Conservation (phyloP, 2,797 vertebrate genomes). For the Pangasius larnaudii region DNA sequence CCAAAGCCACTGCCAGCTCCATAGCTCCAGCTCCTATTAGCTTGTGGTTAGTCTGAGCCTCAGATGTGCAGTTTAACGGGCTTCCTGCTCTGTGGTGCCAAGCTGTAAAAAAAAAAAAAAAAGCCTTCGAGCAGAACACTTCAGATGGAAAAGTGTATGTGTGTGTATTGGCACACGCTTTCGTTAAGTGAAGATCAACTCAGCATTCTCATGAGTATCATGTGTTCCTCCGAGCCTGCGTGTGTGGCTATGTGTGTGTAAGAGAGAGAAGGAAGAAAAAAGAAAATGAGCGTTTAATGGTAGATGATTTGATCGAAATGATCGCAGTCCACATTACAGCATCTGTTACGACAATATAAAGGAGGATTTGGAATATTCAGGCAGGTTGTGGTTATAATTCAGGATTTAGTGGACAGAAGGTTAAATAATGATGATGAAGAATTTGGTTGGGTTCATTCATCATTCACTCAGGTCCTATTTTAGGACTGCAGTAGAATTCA, state of each 20-base stretch:
- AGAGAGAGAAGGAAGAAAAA: background rate
- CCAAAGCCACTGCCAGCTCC: constrained; percentile 14
- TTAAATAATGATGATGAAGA: background rate
- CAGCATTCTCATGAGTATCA: constrained; percentile 21
- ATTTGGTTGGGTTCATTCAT: background rate
- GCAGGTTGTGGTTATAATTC: background rate
- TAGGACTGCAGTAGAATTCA: background rate
- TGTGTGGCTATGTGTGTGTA: constrained; percentile 29
- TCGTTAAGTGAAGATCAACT: constrained; percentile 14
- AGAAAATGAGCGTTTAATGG: background rate
- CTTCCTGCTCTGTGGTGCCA: constrained; percentile 51
- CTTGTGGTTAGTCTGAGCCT: constrained; percentile 45
- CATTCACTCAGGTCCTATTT: background rate
- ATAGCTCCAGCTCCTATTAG: constrained; percentile 26
- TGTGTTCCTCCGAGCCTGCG: constrained; percentile 8
- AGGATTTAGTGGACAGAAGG: background rate
- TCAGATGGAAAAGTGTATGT: background rate
- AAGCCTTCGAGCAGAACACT: constrained; percentile 27
- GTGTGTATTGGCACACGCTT: constrained; percentile 12
- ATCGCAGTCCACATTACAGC: background rate
- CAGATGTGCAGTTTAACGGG: constrained; percentile 51
- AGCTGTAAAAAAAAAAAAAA: constrained; percentile 25
- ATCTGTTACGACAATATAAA: constrained; percentile 34
- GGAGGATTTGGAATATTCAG: constrained; percentile 60
- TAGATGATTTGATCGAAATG: background rate